Evolutionary conservation across 2,888 invertebrate species (phyloP), one percentile per base, ranked within the genome.

Genomic region (Seira musarum): DNA sequence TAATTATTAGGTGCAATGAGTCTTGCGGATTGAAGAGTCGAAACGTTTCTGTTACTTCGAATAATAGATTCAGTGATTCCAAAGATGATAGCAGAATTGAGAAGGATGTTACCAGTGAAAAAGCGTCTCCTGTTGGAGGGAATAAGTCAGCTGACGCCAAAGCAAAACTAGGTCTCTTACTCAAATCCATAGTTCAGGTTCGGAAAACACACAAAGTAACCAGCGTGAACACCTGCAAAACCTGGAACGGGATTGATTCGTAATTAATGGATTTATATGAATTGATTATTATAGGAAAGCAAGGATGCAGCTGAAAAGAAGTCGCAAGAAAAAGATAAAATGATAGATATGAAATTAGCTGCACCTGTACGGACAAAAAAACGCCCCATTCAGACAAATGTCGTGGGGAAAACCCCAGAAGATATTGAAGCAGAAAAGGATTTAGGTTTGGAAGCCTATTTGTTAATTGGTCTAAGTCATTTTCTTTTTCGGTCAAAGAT

Each of bases 141-240:
- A n/a, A 17, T 10, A 10, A 25, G 5, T 71, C 53, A 3, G 17
- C 30, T 1, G 10, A 70, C 67, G 80, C 82, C 6, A 82, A 80
- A 57, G 25, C 17, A 2, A 72, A 74, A 17, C 63, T 82, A 21
- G 61, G 80, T 40, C 66, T 63, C 71, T 63, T 82, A 19, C 67
- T 82, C 2, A 15, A 77, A 10, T 76, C 82, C 1, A 80, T 82
- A 17, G 70, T 82, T 8, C n/a, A 75, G 77, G 82, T 82, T n/a
- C n/a, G n/a, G 46, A 69, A 15, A 10, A 25, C 1, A 25, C 6
- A 25, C 22, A 17, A 3, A 25, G 8, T 10, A 64, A n/a, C 22
- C n/a, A n/a, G n/a, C n/a, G n/a, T n/a, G n/a, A n/a, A n/a, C n/a
- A n/a, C n/a, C n/a, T n/a, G n/a, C n/a, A n/a, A n/a, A n/a, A n/a